Conservation (phyloP, 2,113 vertebrate species). For the Clarias magur region DNA sequence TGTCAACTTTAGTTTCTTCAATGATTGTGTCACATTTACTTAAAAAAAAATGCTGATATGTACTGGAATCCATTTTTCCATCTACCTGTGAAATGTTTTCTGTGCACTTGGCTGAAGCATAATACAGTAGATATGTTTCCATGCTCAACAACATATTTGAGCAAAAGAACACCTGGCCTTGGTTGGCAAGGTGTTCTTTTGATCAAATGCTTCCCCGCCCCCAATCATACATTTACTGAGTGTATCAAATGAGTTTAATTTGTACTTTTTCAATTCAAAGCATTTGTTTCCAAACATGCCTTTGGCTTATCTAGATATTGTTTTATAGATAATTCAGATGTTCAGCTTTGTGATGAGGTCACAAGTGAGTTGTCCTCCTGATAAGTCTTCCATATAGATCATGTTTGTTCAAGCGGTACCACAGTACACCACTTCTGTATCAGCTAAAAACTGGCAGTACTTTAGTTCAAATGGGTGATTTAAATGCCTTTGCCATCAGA, state of each 20-base stretch:
- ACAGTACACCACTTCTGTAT: neutral
- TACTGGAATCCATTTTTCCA: neutral
- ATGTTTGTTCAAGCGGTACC: neutral
- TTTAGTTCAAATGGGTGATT: neutral
- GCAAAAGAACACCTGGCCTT: no score
- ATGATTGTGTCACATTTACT: neutral
- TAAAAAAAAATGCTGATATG: neutral
- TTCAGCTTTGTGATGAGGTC: neutral
- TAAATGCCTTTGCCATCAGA: neutral
- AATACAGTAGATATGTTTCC: neutral
- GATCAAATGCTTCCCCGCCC: neutral
- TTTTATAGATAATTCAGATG: neutral
- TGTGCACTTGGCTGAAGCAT: neutral
- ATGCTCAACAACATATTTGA: neutral
- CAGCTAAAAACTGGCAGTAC: neutral
- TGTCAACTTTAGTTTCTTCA: neutral
- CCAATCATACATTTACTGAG: neutral
- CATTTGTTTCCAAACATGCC: neutral
- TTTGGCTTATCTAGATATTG: conserved; percentile 2
- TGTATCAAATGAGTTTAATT: neutral
- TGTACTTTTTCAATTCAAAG: neutral
- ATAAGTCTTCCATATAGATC: neutral
- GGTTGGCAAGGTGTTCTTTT: neutral
- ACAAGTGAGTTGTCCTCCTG: neutral
- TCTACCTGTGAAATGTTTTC: neutral